Base-by-base conservation (phyloP, 2,888 invertebrate species). In the Formica aserva region DNA sequence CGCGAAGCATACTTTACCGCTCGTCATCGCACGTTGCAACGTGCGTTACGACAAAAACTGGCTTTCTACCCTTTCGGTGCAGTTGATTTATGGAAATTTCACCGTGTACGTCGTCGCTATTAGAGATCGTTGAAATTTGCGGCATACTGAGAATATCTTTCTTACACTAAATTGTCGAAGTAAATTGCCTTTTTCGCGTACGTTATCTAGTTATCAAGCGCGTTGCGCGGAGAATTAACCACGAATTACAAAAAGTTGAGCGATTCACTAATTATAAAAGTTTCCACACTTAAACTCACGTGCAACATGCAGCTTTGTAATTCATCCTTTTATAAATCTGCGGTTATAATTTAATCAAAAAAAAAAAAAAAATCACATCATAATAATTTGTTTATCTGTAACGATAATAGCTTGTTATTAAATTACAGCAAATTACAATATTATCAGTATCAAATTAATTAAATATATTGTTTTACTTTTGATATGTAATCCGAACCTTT, bases 71-170 rank as follows among this genome's bases (percentile, higher is more conserved):
- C 48, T 76, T 75, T 66, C 75, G 65, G 48, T 52, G 35, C n/a
- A 38, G 48, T 18, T 76, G 76, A 67, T 76, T 76, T 76, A 76
- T 76, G 76, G 48, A 66, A 76, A 76, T 66, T 76, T 76, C 76
- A 52, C 67, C 66, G 32, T n/a, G 22, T 29, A 62, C 38, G n/a
- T 52, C 67, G 26, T 9, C 32, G 75, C 32, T 76, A 48, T 66
- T 63, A 66, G 32, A 32, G 66, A 76, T 76, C 76, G 48, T 38
- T 67, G 48, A 76, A 66, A 48, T 35, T 76, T 48, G 48, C 45
- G 48, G 45, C 45, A 11, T 32, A 63, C 15, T 5, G 45, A 45
- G n/a, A 62, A 62, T 75, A 35, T 52, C 41, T 67, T 66, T 62
- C 48, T 35, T 15, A 22, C 26, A 35, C 13, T 35, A 26, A 48